Evolutionary conservation across 2,888 invertebrate species (phyloP), one percentile per base, ranked within the genome.

Genomic region (Papilio demoleus): DNA sequence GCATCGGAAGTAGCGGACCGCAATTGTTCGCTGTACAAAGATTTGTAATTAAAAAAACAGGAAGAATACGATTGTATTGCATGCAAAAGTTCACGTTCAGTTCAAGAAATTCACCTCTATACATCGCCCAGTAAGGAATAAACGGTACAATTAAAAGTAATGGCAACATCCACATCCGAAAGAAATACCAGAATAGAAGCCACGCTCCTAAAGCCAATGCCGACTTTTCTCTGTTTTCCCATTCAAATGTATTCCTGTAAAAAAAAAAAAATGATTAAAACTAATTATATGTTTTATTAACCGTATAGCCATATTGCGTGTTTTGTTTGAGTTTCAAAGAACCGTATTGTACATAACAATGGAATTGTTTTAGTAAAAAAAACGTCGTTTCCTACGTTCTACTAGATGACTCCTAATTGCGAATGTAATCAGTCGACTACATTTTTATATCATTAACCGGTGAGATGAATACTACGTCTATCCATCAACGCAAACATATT

Each of bases 101-200:
- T n/a, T 60, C 47, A 53, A 67, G 17, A 36, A 22, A 83, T 88
- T 85, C 76, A 75, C 80, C 81, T 70, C 79, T 78, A 62, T 83
- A 82, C 27, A 82, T 78, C 0, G 82, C 76, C 88, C 88, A 90
- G 73, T 82, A 85, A 74, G 88, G 89, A 17, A 85, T 53, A 70
- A 92, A 91, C 0, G 90, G 90, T 31, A 83, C 66, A 0, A 87
- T 71, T 6, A 88, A 70, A 31, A 88, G 69, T 11, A 92, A 73
- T 1, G 91, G 92, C 11, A 86, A 81, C 91, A 91, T 90, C 92
- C 92, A 92, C 81, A 88, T 80, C 40, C 85, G 76, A 74, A 90
- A 88, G 79, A 86, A 82, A 73, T 84, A 86, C 91, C 92, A 92
- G 74, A 92, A 92, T 5, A 79, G 72, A 2, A 91, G 76, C 92